Conservation (phyloP, 2,888 invertebrate species). For the Spodoptera picta region DNA sequence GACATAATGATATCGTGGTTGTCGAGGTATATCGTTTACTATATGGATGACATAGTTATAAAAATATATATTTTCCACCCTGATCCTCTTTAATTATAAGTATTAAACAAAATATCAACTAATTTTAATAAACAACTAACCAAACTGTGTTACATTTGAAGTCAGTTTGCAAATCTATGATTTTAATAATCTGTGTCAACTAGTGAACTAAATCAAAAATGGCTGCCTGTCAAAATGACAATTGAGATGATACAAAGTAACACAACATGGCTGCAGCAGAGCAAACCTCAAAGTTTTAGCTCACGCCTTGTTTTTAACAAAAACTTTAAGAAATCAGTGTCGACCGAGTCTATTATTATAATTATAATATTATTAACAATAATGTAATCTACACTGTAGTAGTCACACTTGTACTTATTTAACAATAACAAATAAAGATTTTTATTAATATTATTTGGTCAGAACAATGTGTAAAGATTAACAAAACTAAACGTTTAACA, state of each 20-base stretch:
- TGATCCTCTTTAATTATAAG: slow-evolving; percentile 4
- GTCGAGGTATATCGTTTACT: too few species aligned
- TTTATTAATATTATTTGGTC: background rate
- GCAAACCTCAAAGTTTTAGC: slow-evolving; percentile 2
- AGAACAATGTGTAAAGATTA: background rate
- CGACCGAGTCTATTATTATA: background rate
- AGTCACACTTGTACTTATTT: background rate
- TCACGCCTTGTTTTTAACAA: background rate
- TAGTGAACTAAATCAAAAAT: too few species aligned
- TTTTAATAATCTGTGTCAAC: too few species aligned
- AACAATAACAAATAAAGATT: slow-evolving; percentile 9
- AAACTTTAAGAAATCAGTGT: background rate
- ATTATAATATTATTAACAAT: background rate
- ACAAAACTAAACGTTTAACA: slow-evolving; percentile 17
- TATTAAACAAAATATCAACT: slow-evolving; percentile 2
- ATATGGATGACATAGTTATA: background rate
- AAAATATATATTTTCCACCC: slow-evolving; percentile 4
- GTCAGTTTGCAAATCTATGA: background rate
- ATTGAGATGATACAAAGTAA: background rate
- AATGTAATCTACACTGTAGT: slow-evolving; percentile 1
- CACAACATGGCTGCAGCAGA: background rate
- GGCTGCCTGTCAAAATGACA: background rate
- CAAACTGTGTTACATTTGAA: background rate
- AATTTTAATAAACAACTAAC: slow-evolving; percentile 3
- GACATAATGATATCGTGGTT: too few species aligned